Base-by-base conservation (phyloP, 2,888 invertebrate genomes). In the Sarcophaga variegata region DNA sequence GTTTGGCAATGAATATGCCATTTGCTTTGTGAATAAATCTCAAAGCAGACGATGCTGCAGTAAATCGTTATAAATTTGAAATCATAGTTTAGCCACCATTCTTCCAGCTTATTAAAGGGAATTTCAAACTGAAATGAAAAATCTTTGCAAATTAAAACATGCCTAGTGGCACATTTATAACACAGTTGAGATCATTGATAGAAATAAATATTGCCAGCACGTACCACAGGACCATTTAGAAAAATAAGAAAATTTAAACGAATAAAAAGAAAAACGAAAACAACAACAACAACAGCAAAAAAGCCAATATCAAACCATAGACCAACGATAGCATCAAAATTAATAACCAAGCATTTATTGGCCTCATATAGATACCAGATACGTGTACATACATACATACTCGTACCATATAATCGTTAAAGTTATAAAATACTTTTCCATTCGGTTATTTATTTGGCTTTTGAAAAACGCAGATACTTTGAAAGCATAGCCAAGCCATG, bases 141-240 rank as follows among this genome's bases (percentile, higher is more conserved):
- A 69, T 49, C 25, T 75, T 20, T 66, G 37, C 17, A 74, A 67
- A 81, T 81, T 54, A 82, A 78, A 78, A 59, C 63, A 82, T 82
- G 74, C 74, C 78, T 71, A 47, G 67, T 86, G 83, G 82, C 86
- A 72, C 69, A 81, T 80, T 86, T 78, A 70, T 64, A 77, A 83
- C 22, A 81, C 63, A 77, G 81, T 81, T 81, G 69, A 78, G 63
- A 79, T 81, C 67, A 79, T 69, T 71, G 27, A 54, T 60, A 78
- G 59, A 69, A 54, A 54, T 54, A 54, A 54, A 37, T 63, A 76
- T 81, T 59, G 60, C 71, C 69, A 79, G 71, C 80, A 85, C 85
- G 78, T 79, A 75, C 66, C 54, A 59, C 69, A 81, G 63, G 25
- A 77, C 49, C 64, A 60, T 70, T 66, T 45, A 60, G 17, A 66